Percentiles rank a stretch among this genome's conserved stretches.
phyloP scores from a whole-genome alignment of 2,797 vertebrate genomes.

The Lacerta bilineata region DNA sequence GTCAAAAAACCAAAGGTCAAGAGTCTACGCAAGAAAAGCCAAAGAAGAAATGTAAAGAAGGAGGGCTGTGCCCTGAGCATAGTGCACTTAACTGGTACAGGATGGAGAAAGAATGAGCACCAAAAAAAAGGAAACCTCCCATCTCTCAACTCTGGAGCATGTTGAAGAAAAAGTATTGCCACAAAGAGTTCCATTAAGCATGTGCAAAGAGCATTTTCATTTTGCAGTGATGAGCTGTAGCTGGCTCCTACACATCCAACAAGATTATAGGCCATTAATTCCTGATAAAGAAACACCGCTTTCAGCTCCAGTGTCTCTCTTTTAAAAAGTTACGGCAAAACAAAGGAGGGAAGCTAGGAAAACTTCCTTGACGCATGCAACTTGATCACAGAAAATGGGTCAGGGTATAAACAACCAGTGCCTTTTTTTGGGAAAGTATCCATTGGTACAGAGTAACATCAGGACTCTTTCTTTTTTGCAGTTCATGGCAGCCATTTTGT shows the following conservation, averaged over 20 bases:
- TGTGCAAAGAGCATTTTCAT: not conserved
- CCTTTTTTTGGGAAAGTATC: no score
- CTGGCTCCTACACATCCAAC: no score
- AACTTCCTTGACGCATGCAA: not conserved
- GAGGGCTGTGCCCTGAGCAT: not conserved
- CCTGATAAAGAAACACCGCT: not conserved
- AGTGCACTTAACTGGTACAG: not conserved
- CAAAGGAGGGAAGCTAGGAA: not conserved
- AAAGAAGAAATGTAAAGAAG: not conserved
- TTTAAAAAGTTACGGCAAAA: not conserved
- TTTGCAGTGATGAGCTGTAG: not conserved
- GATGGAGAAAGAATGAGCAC: not conserved
- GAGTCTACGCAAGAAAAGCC: constrained; percentile 78
- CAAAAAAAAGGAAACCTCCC: not conserved
- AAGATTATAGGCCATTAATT: not conserved
- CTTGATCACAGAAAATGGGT: not conserved
- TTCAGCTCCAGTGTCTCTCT: not conserved
- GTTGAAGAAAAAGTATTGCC: not conserved
- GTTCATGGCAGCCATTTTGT: no score
- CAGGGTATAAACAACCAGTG: no score
- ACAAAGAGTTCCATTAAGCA: not conserved
- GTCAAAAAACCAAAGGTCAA: constrained; percentile 93
- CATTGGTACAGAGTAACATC: no score
- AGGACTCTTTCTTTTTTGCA: no score
- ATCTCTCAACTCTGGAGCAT: not conserved